Evolutionary conservation across 2,888 invertebrate genomes (phyloP).

Genomic region (Melikaiella ostensackeni): DNA sequence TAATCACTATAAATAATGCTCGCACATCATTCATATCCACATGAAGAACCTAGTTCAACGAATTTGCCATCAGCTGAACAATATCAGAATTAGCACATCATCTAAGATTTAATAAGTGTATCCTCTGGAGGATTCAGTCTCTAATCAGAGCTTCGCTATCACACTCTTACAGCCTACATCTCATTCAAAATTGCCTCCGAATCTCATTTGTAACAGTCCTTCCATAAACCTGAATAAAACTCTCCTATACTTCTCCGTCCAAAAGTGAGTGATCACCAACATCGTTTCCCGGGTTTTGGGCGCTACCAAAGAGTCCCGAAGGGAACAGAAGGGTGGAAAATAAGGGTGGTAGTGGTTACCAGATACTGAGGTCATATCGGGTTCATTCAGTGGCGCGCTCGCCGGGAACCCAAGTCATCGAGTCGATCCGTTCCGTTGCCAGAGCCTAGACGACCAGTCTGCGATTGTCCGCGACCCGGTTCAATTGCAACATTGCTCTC

Average conservation of each 20-base stretch:
- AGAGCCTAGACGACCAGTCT: conserved; percentile 23
- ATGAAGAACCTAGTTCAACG: background rate
- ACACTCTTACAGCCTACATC: background rate
- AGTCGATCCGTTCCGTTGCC: conserved; percentile 19
- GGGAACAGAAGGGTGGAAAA: background rate
- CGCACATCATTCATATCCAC: background rate
- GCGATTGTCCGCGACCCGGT: conserved; percentile 35
- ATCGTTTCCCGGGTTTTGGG: background rate
- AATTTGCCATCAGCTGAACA: background rate
- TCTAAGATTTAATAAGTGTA: background rate
- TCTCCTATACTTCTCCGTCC: background rate
- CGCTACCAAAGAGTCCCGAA: background rate
- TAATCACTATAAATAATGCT: no score
- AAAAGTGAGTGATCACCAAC: conserved; percentile 11
- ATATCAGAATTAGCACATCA: background rate
- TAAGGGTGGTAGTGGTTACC: conserved; percentile 5
- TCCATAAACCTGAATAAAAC: background rate
- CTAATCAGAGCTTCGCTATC: conserved; percentile 9
- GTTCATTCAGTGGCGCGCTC: conserved; percentile 35
- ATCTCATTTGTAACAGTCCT: background rate
- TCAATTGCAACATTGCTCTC: conserved; percentile 17
- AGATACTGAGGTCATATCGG: conserved; percentile 15
- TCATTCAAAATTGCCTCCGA: background rate
- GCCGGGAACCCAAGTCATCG: conserved; percentile 18
- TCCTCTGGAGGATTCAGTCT: background rate